Evolutionary conservation across 2,113 vertebrate genomes (phyloP).

Genomic region (Phasianus colchicus): DNA sequence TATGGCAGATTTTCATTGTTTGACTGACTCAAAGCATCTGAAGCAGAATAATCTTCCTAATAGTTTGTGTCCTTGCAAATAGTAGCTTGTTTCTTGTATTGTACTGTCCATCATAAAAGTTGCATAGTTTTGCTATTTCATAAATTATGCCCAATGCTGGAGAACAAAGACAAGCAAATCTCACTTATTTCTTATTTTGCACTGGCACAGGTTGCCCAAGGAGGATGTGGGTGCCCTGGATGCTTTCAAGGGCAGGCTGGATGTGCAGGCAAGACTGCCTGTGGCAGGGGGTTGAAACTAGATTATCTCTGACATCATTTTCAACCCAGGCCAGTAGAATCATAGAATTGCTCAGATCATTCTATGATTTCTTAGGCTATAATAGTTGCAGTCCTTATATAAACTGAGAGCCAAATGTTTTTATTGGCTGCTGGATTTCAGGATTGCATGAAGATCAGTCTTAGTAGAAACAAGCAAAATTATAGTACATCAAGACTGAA

Average conservation of each 20-base stretch:
- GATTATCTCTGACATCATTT: too few relatives aligned
- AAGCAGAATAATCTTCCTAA: background rate
- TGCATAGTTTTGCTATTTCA: background rate
- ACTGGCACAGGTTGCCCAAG: too few relatives aligned
- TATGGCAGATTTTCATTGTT: background rate
- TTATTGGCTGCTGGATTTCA: background rate
- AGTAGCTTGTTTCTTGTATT: background rate
- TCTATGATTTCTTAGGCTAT: background rate
- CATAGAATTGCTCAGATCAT: too few relatives aligned
- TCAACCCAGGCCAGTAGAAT: too few relatives aligned
- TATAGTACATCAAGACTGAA: background rate
- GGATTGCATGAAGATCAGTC: rapidly evolving
- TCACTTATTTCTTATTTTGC: background rate
- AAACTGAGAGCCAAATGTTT: background rate
- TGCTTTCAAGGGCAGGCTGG: too few relatives aligned
- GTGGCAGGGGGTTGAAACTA: too few relatives aligned
- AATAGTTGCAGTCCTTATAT: background rate
- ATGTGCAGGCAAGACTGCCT: too few relatives aligned
- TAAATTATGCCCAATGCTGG: background rate
- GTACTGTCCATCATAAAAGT: background rate
- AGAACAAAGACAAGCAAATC: background rate
- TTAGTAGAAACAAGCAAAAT: background rate
- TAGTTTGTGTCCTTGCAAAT: background rate
- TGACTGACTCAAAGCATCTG: background rate
- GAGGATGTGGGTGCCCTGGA: too few relatives aligned